phyloP scores from a whole-genome alignment of 2,888 invertebrate species.

The Clostera curtula region DNA sequence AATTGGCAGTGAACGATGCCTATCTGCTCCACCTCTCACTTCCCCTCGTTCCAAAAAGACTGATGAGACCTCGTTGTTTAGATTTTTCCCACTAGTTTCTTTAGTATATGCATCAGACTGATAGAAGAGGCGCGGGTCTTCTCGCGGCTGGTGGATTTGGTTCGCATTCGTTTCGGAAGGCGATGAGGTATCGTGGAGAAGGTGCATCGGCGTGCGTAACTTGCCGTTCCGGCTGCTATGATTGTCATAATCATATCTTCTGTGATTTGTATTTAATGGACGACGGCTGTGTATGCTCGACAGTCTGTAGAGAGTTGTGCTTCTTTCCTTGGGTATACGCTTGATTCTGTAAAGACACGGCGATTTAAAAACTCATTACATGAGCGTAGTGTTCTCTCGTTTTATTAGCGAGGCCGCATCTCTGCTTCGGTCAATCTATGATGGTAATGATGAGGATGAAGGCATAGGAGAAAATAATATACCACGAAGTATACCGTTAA shows the following conservation, averaged over 20 bases:
- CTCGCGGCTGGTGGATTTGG: conserved; percentile 51
- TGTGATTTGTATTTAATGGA: conserved; percentile 27
- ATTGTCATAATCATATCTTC: conserved; percentile 55
- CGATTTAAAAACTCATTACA: no score
- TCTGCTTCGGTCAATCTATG: no score
- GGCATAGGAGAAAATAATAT: no score
- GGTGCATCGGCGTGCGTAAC: conserved; percentile 34
- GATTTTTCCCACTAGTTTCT: conserved; percentile 44
- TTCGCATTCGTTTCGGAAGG: conserved; percentile 31
- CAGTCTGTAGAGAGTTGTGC: conserved; percentile 8
- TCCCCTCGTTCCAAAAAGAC: conserved; percentile 51
- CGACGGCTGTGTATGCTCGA: conserved; percentile 25
- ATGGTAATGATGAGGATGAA: conserved; percentile 14
- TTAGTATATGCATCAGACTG: conserved; percentile 60
- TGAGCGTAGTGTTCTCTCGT: no score
- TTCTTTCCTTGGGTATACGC: conserved; percentile 33
- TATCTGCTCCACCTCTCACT: conserved; percentile 31
- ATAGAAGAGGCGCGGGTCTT: conserved; percentile 62
- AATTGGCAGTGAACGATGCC: conserved; percentile 21
- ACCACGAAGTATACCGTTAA: no score
- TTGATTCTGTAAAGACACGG: conserved; percentile 35
- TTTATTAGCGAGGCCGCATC: no score
- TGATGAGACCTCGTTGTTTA: conserved; percentile 44
- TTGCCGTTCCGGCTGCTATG: conserved; percentile 45
- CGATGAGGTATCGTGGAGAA: conserved; percentile 32